Base-by-base conservation (phyloP, 1,140 invertebrate genomes). In the Hyphantria cunea region DNA sequence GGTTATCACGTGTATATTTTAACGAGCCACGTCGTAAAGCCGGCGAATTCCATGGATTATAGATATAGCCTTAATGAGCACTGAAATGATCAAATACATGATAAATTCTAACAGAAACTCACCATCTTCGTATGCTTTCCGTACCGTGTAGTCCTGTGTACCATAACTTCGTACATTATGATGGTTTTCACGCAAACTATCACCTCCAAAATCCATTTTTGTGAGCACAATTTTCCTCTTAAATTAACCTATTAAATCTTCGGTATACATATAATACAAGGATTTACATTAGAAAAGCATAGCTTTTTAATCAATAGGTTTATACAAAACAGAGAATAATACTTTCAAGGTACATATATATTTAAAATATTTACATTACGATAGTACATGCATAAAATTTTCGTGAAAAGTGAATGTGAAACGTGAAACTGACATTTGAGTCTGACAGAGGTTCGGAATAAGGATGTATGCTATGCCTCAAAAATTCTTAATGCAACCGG, bases 141-240 rank as follows among this genome's bases (percentile, higher is more conserved):
- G 71, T 6, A 87, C 66, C 0, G 78, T 72, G 11, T 59, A 55
- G 13, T 50, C 63, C 48, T 64, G 61, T 11, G 55, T 34, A 0
- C 51, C 41, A 50, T 66, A 61, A 25, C 55, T 64, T 33, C 65
- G 68, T 47, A 56, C 54, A 8, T 39, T 61, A 50, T 70, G 68
- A 15, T 70, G 66, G 44, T 72, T 72, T 32, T 55, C 53, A 64
- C 67, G 67, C n/a, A 64, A 64, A 68, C 75, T 72, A 61, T 70
- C 81, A 51, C 77, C 76, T 15, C 76, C 69, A 74, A 76, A 80
- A 76, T 60, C 75, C 84, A 86, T 86, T 61, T 74, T 79, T 25
- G 5, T 5, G 5, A 25, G 17, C 2, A 25, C 17, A 25, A 25
- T 25, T 25, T 25, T 25, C 17, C 17, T 25, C 1, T 5, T 25